phyloP scores from a whole-genome alignment of 2,888 invertebrate species.

The Meandrusa payeni region DNA sequence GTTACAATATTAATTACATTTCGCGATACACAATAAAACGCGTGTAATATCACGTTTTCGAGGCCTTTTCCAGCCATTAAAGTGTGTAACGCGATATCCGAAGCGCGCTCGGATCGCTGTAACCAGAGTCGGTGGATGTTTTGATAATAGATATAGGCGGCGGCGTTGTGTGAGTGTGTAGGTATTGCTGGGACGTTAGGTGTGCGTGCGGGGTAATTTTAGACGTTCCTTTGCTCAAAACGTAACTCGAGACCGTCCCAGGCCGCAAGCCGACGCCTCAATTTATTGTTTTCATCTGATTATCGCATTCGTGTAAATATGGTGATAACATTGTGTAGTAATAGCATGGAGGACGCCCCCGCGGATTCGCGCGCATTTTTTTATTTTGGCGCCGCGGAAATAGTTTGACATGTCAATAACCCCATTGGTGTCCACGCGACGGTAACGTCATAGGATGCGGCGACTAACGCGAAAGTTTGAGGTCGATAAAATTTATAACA shows the following conservation, averaged over 20 bases:
- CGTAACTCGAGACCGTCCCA: constrained; percentile 77
- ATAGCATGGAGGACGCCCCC: constrained; percentile 45
- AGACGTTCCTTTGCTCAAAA: constrained; percentile 80
- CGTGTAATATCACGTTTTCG: constrained; percentile 80
- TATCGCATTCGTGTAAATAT: constrained; percentile 55
- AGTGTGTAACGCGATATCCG: constrained; percentile 78
- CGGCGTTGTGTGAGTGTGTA: constrained; percentile 61
- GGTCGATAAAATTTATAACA: constrained; percentile 70
- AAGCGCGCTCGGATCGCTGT: constrained; percentile 80
- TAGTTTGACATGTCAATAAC: constrained; percentile 79
- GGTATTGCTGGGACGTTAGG: constrained; percentile 42
- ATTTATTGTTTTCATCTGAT: constrained; percentile 78
- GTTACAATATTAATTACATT: constrained; percentile 79
- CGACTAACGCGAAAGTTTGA: constrained; percentile 62
- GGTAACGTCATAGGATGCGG: constrained; percentile 68
- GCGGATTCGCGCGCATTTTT: constrained; percentile 63
- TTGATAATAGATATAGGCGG: constrained; percentile 79
- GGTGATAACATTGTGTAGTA: constrained; percentile 42
- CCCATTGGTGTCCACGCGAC: constrained; percentile 71
- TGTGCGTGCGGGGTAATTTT: constrained; percentile 78
- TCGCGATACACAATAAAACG: constrained; percentile 77
- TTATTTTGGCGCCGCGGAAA: constrained; percentile 76
- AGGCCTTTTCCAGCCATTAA: constrained; percentile 81
- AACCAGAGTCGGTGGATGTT: constrained; percentile 78
- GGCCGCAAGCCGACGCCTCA: constrained; percentile 75